Evolutionary conservation across 2,888 invertebrate species (phyloP).

Genomic region (Isoperla grammatica): DNA sequence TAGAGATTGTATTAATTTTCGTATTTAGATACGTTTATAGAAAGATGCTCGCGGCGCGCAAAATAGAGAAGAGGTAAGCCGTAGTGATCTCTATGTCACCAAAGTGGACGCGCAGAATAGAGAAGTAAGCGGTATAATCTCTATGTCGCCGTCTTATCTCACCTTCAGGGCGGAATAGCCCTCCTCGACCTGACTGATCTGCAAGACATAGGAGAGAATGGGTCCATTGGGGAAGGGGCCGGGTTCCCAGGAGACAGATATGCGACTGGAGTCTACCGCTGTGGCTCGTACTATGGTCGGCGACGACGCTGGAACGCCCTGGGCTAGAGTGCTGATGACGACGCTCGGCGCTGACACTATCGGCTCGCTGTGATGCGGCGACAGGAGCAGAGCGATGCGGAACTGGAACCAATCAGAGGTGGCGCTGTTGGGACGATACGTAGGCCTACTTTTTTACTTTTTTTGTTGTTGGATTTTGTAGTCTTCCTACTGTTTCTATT

Average conservation of each 20-base stretch:
- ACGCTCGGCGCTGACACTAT: constrained; percentile 70
- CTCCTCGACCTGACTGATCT: constrained; percentile 56
- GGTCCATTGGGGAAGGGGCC: constrained; percentile 85
- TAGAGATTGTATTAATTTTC: too few relatives aligned
- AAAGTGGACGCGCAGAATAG: too few relatives aligned
- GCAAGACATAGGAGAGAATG: constrained; percentile 76
- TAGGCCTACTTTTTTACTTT: too few relatives aligned
- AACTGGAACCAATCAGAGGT: constrained; percentile 63
- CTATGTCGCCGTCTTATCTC: constrained; percentile 31
- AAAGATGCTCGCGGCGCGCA: too few relatives aligned
- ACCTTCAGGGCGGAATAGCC: constrained; percentile 63
- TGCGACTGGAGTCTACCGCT: constrained; percentile 73
- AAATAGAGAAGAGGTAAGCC: too few relatives aligned
- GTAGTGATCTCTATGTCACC: too few relatives aligned
- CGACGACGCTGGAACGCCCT: constrained; percentile 68
- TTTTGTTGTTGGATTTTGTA: too few relatives aligned
- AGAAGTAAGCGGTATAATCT: too few relatives aligned
- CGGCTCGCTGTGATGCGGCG: constrained; percentile 60
- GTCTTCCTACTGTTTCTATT: neutral
- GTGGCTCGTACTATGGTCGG: constrained; percentile 69
- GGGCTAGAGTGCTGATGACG: constrained; percentile 67
- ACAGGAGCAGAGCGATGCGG: constrained; percentile 74
- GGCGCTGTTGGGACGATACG: too few relatives aligned
- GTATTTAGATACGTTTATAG: too few relatives aligned
- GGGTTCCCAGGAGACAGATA: constrained; percentile 84